Base-by-base conservation (phyloP, 2,113 vertebrate species). In the Onychostruthus taczanowskii region DNA sequence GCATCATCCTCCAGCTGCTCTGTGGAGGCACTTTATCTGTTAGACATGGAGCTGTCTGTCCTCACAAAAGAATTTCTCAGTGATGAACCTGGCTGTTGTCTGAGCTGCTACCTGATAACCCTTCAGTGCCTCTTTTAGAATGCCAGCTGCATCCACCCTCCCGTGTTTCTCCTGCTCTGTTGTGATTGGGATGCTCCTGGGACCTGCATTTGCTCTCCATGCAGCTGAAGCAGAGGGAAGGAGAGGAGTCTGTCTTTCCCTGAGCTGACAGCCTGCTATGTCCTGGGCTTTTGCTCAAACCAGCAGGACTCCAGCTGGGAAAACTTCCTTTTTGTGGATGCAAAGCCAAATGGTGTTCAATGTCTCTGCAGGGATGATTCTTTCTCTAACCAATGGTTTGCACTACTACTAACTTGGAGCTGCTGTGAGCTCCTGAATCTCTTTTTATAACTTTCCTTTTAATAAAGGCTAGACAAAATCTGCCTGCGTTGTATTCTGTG, bases 361-460 rank as follows among this genome's bases (percentile, higher is more conserved):
- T 20, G 3, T 93, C 55, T 97, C 52, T 93, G 84, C 94, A 95
- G 95, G 95, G 89, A 97, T 94, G 79, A 92, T 87, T 93, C 87
- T 94, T 96, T 84, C 73, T 97, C 78, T 97, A 96, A 97, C 80
- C 41, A 79, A 13, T 87, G 61, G 72, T 96, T 97, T 96, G 96
- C 95, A 96, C 96, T 97, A 80, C 64, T 94, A 64, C 79, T 95
- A 93, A 95, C 64, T 81, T 0, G 37, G 92, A 95, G 90, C 94
- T 95, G 69, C 72, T 97, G 47, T 1, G 3, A 73, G 91, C 87
- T 96, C 92, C 76, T 64, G 69, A 96, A 95, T 86, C 84, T 95
- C 81, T 91, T 97, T 97, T 97, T 97, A 81, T 96, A 97, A 95
- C 95, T 95, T 91, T 83, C 28, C 90, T 96, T 97, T 97, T 97